Evolutionary conservation across 1,140 invertebrate genomes (phyloP).

Genomic region (Venustaconcha ellipsiformis): DNA sequence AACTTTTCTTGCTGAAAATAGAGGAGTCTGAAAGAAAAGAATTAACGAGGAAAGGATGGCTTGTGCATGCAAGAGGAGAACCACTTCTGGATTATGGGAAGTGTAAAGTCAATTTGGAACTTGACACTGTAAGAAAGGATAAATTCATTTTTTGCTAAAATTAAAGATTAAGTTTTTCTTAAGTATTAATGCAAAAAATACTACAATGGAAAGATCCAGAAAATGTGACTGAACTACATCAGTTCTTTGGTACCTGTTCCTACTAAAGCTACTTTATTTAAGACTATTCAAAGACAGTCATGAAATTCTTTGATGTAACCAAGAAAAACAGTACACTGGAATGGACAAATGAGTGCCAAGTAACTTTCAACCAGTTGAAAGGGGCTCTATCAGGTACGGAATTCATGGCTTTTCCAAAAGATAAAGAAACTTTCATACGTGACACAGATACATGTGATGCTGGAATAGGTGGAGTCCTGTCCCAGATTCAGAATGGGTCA

Average conservation of each 20-base stretch:
- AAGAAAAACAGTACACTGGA: background rate
- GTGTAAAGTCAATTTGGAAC: too few species aligned
- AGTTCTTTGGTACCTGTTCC: background rate
- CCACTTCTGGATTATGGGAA: too few species aligned
- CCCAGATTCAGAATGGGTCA: background rate
- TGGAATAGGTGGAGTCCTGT: too few species aligned
- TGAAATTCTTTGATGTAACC: slow-evolving; percentile 10
- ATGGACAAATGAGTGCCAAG: background rate
- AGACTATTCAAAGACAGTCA: slow-evolving; percentile 4
- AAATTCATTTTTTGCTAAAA: too few species aligned
- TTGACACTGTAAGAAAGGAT: background rate
- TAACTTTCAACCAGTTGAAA: background rate
- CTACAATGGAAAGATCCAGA: background rate
- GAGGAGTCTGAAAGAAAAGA: too few species aligned
- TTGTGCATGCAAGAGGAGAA: too few species aligned
- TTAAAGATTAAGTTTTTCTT: too few species aligned
- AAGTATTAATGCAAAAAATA: too few species aligned
- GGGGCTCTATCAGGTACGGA: background rate
- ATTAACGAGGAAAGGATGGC: too few species aligned
- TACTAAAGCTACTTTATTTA: background rate
- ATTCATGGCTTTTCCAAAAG: slow-evolving; percentile 1
- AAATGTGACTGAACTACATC: background rate
- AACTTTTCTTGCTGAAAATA: too few species aligned
- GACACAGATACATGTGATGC: too few species aligned
- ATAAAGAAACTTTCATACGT: too few species aligned